Base-by-base conservation (phyloP, 2,888 invertebrate genomes). In the Pandemis corylana region DNA sequence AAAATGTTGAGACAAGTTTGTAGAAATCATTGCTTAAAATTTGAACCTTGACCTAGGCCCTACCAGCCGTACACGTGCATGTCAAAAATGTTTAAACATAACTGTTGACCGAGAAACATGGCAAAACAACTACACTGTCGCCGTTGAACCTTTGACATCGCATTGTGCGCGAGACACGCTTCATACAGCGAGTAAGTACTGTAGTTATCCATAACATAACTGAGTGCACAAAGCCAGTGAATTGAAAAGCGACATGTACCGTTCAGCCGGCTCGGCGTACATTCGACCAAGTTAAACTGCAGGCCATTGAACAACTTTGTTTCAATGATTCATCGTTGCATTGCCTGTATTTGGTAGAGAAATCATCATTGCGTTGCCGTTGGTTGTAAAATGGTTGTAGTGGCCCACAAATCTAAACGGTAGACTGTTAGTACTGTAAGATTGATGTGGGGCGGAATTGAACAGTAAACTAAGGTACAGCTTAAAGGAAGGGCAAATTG, bases 61-160 rank as follows among this genome's bases (percentile, higher is more conserved):
- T 6, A 12, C 2, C 49, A 49, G 6, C 12, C 46, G 10, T 13
- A 66, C 66, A 28, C 46, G 10, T 13, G 51, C 66, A 28, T 0
- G 13, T 49, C 49, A n/a, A 44, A 10, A 42, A n/a, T 68, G 10
- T 56, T 46, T 28, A 51, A 59, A 71, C 61, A 66, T 61, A 71
- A 71, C 66, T 46, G 66, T 71, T 46, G 65, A 59, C 64, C 36
- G 68, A 41, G 49, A 56, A 68, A 59, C 68, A 46, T 20, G 64
- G 46, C 62, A 36, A 61, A 59, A 65, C 53, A 65, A 15, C 28
- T 36, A 36, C 53, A 65, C 53, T 62, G 20, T 20, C 36, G 15
- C 28, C 64, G 56, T 28, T 59, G 64, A 68, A 59, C 73, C 59
- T 59, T 65, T 65, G 69, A 73, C 73, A 69, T 59, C 62, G 46